Conservation (phyloP, 2,113 vertebrate species). For the Zapornia atra region DNA sequence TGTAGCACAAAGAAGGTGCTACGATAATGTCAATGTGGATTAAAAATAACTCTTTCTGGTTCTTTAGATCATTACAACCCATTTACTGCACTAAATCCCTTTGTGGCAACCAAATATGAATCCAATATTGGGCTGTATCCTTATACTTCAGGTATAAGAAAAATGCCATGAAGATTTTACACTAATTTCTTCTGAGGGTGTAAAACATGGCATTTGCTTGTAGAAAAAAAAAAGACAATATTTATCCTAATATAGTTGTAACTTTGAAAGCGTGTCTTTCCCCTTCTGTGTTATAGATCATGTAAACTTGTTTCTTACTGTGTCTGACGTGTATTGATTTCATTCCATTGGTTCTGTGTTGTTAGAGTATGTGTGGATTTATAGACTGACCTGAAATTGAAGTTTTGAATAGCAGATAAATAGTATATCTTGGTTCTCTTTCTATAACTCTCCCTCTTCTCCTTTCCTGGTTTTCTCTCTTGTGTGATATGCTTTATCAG, state of each 20-base stretch:
- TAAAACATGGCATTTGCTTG: conserved; percentile 57
- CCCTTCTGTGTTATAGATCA: neutral
- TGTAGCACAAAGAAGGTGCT: neutral
- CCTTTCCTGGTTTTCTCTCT: conserved; percentile 59
- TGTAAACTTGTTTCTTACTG: neutral
- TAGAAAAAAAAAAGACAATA: no score
- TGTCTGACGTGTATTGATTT: conserved; percentile 14
- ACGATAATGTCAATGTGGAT: neutral
- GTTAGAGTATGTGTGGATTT: neutral
- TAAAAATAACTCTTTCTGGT: conserved; percentile 74
- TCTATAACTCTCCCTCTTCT: conserved; percentile 62
- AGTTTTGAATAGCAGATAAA: neutral
- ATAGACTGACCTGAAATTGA: neutral
- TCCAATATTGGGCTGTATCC: conserved; percentile 84
- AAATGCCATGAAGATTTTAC: conserved; percentile 64
- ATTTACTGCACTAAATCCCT: conserved; percentile 86
- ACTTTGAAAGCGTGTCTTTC: neutral
- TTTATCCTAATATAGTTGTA: neutral
- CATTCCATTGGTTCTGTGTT: conserved; percentile 20
- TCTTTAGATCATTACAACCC: conserved; percentile 91
- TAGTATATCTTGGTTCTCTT: conserved; percentile 43
- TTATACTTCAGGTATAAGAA: conserved; percentile 85
- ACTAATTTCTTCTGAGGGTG: neutral
- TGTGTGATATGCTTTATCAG: conserved; percentile 76
- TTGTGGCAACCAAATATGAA: conserved; percentile 86